Evolutionary conservation across 2,797 vertebrate genomes (phyloP).

Genomic region (Ibycter americanus): DNA sequence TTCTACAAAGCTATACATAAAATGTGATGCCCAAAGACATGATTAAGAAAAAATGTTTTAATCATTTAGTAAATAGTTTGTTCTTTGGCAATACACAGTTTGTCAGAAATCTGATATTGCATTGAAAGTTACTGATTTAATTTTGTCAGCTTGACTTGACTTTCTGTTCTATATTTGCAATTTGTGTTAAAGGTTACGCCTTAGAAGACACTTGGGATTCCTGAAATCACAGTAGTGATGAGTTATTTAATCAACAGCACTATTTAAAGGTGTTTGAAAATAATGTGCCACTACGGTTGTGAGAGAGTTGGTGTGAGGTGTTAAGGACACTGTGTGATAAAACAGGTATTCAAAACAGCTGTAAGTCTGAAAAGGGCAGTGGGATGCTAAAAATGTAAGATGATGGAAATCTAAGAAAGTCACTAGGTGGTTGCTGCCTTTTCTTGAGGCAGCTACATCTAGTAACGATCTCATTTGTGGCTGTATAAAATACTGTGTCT

Average conservation of each 20-base stretch:
- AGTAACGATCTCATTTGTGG: neutral
- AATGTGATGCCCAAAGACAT: neutral
- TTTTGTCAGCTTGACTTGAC: neutral
- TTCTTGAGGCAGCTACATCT: neutral
- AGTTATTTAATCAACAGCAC: conserved; percentile 8
- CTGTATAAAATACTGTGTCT: neutral
- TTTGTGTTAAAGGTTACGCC: neutral
- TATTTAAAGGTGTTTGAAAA: neutral
- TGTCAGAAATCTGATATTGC: neutral
- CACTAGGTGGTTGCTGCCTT: neutral
- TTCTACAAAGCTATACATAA: neutral
- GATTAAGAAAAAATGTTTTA: neutral
- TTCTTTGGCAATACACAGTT: neutral
- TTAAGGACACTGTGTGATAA: neutral
- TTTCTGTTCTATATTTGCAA: neutral
- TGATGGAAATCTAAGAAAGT: neutral
- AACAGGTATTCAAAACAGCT: neutral
- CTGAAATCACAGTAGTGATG: neutral
- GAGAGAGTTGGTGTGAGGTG: neutral
- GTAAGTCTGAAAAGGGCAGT: neutral
- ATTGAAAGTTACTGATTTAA: neutral
- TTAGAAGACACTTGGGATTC: neutral
- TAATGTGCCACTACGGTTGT: neutral
- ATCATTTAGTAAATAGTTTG: neutral
- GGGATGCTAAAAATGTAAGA: neutral